These are phyloP conservation scores for Carterocephalus palaemon DNA, from an alignment of 2,888 invertebrate species.

Conservation along the genomic window DNA sequence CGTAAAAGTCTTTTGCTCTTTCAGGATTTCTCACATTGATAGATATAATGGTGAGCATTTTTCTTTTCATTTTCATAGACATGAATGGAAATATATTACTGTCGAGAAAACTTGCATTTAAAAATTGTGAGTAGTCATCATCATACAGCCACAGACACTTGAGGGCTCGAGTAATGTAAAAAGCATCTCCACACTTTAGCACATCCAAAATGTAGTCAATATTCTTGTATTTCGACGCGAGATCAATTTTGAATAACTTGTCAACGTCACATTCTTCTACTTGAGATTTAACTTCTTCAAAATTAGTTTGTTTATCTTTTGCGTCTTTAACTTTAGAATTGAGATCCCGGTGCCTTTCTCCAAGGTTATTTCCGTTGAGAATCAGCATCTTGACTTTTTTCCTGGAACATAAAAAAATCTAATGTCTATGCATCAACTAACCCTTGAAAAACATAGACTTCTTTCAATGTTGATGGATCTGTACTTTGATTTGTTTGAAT, in stretches of 20 bases:
- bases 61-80: slow-evolving; percentile 56
- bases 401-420: too few species aligned
- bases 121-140: slow-evolving; percentile 40
- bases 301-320: slow-evolving; percentile 22
- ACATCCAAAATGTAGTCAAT: slow-evolving; percentile 49
- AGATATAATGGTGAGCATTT: slow-evolving; percentile 43
- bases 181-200: slow-evolving; percentile 50
- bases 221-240: slow-evolving; percentile 51
- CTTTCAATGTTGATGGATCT: too few species aligned
- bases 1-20: slow-evolving; percentile 43
- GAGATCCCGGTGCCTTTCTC: not conserved
- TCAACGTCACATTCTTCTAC: slow-evolving; percentile 46
- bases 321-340: slow-evolving; percentile 1
- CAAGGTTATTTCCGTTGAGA: slow-evolving; percentile 6
- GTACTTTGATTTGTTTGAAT: too few species aligned
- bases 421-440: too few species aligned
- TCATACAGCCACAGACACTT: slow-evolving; percentile 51
- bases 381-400: too few species aligned
- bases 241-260: slow-evolving; percentile 54
- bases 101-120: slow-evolving; percentile 48
- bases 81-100: slow-evolving; percentile 51
- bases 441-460: too few species aligned
- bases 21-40: slow-evolving; percentile 39
- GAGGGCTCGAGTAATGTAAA: slow-evolving; percentile 50
- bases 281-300: slow-evolving; percentile 37